Conservation (phyloP, 2,113 vertebrate genomes). For the Gobius niger region DNA sequence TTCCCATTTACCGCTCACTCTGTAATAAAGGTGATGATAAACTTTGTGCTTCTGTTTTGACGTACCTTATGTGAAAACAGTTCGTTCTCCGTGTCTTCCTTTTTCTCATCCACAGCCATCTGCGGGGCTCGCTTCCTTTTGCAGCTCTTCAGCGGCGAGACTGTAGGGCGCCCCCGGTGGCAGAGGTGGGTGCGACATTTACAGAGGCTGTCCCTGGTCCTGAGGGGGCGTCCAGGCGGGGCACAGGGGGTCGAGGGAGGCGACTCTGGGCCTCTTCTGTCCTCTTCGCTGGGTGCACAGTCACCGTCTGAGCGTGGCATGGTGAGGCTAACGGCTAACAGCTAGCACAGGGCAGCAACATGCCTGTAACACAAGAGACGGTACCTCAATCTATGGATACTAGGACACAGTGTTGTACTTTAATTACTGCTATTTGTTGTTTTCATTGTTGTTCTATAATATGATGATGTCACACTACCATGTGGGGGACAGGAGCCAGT, state of each 20-base stretch:
- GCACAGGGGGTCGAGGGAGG: background rate
- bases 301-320: slow-evolving; percentile 65
- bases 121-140: slow-evolving; percentile 26
- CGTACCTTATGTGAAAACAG: slow-evolving; percentile 62
- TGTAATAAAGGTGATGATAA: no score
- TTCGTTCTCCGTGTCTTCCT: slow-evolving; percentile 27
- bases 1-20: no score
- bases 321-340: slow-evolving; percentile 21
- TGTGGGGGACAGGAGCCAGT: no score
- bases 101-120: background rate
- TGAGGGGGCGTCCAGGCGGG: background rate
- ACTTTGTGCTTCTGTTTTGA: background rate
- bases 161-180: background rate
- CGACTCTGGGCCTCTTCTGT: slow-evolving; percentile 9
- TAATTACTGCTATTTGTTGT: no score
- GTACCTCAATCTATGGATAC: no score
- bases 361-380: slow-evolving; percentile 27
- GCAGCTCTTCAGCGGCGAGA: slow-evolving; percentile 19
- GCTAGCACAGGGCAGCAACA: slow-evolving; percentile 36
- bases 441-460: no score
- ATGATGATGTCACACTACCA: no score
- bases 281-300: slow-evolving; percentile 58
- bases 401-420: no score
- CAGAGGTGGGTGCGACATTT: slow-evolving; percentile 3
- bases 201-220: background rate